Evolutionary conservation across 2,888 invertebrate species (phyloP).

Genomic region (Drosophila meridionalis): DNA sequence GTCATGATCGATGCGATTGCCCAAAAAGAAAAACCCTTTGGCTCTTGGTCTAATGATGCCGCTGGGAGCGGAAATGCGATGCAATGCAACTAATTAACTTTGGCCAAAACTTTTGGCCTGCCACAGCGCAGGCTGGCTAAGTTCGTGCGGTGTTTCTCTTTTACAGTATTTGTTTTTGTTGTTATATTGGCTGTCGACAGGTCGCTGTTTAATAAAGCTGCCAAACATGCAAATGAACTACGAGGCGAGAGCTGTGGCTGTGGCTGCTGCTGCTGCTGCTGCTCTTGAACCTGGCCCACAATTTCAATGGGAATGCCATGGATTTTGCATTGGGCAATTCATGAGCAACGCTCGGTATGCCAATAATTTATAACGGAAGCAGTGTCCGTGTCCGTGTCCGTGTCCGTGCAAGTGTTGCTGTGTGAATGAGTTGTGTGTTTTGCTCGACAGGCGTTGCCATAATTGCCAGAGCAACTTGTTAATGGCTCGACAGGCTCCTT

Average conservation of each 20-base stretch:
- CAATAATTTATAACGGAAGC: conserved; percentile 56
- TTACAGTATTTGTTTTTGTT: background rate
- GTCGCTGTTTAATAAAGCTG: conserved; percentile 52
- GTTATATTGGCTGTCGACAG: conserved; percentile 19
- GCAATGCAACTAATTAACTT: conserved; percentile 75
- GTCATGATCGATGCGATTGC: conserved; percentile 48
- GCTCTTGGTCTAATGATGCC: conserved; percentile 64
- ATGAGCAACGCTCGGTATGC: conserved; percentile 53
- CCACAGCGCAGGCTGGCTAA: conserved; percentile 23
- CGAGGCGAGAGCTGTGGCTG: background rate
- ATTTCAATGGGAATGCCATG: conserved; percentile 36
- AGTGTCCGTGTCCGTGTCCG: conserved; percentile 11
- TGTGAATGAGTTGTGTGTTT: conserved; percentile 37
- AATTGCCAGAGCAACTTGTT: conserved; percentile 64
- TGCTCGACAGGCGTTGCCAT: conserved; percentile 53
- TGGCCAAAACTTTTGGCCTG: conserved; percentile 39
- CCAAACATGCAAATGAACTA: conserved; percentile 57
- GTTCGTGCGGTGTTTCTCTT: conserved; percentile 2
- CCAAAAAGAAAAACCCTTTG: conserved; percentile 41
- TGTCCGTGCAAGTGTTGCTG: conserved; percentile 12
- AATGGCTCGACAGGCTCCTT: conserved; percentile 52
- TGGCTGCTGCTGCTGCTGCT: conserved; percentile 4
- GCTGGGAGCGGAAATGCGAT: conserved; percentile 46
- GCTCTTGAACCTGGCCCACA: conserved; percentile 24
- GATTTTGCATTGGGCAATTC: conserved; percentile 55